Evolutionary conservation across 23 tunicate species (phyloP).

Genomic region (Clavelina lepadiformis): DNA sequence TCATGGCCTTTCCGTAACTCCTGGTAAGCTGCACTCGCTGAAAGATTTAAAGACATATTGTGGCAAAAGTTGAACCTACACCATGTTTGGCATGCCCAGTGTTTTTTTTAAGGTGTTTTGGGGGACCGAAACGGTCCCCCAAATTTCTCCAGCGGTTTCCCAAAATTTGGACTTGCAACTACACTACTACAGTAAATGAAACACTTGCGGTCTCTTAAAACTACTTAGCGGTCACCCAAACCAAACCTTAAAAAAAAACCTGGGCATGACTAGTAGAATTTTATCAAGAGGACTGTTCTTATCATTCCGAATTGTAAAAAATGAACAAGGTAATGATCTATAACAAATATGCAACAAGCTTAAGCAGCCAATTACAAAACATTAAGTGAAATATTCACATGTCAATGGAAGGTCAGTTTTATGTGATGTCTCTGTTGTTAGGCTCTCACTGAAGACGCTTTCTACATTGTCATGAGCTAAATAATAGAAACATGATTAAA

Average conservation of each 20-base stretch:
- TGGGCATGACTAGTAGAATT: too few species aligned
- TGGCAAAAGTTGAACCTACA: background rate
- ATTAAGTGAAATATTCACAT: slow-evolving; percentile 9
- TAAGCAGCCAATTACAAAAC: background rate
- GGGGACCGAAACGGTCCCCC: too few species aligned
- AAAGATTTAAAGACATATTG: background rate
- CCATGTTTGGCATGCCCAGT: background rate
- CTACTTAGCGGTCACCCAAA: too few species aligned
- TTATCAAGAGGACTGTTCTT: background rate
- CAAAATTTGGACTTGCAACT: too few species aligned
- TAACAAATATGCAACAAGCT: background rate
- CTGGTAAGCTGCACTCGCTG: slow-evolving; percentile 76
- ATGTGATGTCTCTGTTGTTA: slow-evolving; percentile 32
- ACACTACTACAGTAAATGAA: too few species aligned
- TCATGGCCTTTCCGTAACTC: slow-evolving; percentile 35
- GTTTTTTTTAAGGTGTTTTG: too few species aligned
- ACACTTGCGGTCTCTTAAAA: too few species aligned
- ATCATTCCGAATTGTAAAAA: background rate
- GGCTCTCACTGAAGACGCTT: slow-evolving; percentile 35
- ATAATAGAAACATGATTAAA: background rate
- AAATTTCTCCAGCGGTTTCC: too few species aligned
- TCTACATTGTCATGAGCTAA: slow-evolving; percentile 3
- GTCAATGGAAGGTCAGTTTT: slow-evolving; percentile 35
- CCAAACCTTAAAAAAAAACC: too few species aligned
- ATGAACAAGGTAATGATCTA: background rate